Evolutionary conservation across 2,113 vertebrate species (phyloP).

Genomic region (Campylomormyrus tamandua): DNA sequence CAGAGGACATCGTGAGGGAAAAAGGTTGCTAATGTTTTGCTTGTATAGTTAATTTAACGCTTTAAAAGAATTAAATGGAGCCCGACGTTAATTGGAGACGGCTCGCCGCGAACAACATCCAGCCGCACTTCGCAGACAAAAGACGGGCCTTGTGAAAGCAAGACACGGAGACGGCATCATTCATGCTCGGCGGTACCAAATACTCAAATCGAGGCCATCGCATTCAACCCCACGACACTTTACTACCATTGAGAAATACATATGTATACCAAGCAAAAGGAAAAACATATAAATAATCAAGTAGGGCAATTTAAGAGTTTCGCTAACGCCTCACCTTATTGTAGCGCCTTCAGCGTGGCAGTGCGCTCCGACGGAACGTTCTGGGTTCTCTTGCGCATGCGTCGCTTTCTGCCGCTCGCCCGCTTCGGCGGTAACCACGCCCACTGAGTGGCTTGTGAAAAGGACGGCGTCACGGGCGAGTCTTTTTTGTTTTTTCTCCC

Average conservation of each 20-base stretch:
- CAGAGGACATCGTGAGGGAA: neutral
- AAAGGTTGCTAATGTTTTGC: neutral
- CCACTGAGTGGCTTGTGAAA: neutral
- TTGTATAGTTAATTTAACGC: neutral
- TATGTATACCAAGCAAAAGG: neutral
- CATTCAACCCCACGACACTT: neutral
- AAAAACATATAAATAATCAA: neutral
- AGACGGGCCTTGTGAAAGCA: neutral
- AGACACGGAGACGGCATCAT: neutral
- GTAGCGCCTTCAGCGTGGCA: neutral
- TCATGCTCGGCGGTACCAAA: neutral
- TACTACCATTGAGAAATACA: neutral
- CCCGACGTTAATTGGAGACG: neutral
- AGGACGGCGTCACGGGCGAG: neutral
- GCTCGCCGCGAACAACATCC: neutral
- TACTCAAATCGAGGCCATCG: neutral
- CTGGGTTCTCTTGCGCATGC: neutral
- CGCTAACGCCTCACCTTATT: slow-evolving; percentile 1
- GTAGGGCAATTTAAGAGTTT: neutral
- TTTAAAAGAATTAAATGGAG: neutral
- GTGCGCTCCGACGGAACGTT: neutral
- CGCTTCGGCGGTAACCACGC: neutral
- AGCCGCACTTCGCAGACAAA: neutral
- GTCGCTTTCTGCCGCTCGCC: neutral
- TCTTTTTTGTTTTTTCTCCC: neutral